Conservation (phyloP, 2,113 vertebrate species). For the Amphiprion ocellaris region DNA sequence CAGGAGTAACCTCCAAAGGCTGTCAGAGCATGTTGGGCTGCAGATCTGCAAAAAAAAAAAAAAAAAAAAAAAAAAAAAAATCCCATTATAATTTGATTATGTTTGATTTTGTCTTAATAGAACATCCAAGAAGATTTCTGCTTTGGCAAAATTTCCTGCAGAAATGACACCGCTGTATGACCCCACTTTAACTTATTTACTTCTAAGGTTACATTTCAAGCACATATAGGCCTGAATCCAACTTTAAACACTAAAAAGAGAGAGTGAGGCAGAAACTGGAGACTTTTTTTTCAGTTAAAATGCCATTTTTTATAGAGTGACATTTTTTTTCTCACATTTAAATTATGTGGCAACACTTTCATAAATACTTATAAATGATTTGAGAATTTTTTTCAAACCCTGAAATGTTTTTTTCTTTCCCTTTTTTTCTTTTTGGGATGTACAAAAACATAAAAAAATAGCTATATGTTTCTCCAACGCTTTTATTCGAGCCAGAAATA, state of each 20-base stretch:
- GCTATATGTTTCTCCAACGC: conserved; percentile 19
- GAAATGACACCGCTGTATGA: conserved; percentile 6
- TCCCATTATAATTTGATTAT: not conserved
- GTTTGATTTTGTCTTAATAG: not conserved
- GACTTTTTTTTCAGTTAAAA: conserved; percentile 49
- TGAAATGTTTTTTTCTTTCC: not conserved
- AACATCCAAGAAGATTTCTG: not conserved
- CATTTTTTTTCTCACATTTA: conserved; percentile 6
- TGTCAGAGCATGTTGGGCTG: not conserved
- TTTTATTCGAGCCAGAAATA: conserved; percentile 53
- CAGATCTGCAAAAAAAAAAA: not conserved
- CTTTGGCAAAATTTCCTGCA: no score
- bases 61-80: not conserved
- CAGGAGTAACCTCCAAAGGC: not conserved
- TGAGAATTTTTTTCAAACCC: not conserved
- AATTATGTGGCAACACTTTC: conserved; percentile 8
- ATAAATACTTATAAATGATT: conserved; percentile 12
- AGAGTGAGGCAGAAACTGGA: conserved; percentile 37
- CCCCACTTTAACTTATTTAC: conserved; percentile 49
- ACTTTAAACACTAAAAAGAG: conserved; percentile 49
- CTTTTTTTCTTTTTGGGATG: conserved; percentile 8
- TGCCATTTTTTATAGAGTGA: conserved; percentile 25
- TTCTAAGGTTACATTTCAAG: conserved; percentile 41
- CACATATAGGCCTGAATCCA: conserved; percentile 39
- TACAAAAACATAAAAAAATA: not conserved